Evolutionary conservation across 1,140 invertebrate genomes (phyloP).

Genomic region (Caenorhabditis brenneri): DNA sequence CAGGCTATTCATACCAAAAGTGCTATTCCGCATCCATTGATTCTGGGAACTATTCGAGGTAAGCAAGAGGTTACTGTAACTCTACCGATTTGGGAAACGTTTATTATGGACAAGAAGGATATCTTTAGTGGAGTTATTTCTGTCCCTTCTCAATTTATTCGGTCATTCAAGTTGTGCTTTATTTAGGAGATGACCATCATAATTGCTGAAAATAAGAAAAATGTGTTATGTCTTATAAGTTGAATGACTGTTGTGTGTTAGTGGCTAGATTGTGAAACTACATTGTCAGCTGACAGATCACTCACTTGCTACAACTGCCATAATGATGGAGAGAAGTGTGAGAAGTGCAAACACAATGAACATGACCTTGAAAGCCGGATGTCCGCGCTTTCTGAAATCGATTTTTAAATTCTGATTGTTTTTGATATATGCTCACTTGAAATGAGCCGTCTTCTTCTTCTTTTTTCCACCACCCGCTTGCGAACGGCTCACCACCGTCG

Average conservation of each 20-base stretch:
- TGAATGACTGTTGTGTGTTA: no score
- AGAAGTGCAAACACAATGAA: constrained; percentile 12
- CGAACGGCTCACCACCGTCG: not conserved
- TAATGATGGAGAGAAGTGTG: not conserved
- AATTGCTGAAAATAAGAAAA: not conserved
- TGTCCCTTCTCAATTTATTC: not conserved
- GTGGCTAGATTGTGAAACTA: no score
- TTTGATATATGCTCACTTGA: not conserved
- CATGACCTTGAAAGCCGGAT: constrained; percentile 27
- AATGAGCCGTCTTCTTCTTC: constrained; percentile 23
- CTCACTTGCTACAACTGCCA: not conserved
- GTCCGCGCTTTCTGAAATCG: constrained; percentile 2
- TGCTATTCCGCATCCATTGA: constrained; percentile 97
- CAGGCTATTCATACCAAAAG: constrained; percentile 85
- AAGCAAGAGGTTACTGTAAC: constrained; percentile 53
- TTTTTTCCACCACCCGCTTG: not conserved
- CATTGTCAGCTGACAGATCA: no score
- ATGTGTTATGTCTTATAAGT: not conserved
- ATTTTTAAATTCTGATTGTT: no score
- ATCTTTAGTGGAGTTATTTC: not conserved
- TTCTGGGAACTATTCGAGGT: constrained; percentile 99
- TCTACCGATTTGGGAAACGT: not conserved
- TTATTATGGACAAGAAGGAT: not conserved
- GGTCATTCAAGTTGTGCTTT: no score
- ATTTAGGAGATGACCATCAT: not conserved